Conservation (phyloP, 2,113 vertebrate genomes). For the Lontra canadensis region DNA sequence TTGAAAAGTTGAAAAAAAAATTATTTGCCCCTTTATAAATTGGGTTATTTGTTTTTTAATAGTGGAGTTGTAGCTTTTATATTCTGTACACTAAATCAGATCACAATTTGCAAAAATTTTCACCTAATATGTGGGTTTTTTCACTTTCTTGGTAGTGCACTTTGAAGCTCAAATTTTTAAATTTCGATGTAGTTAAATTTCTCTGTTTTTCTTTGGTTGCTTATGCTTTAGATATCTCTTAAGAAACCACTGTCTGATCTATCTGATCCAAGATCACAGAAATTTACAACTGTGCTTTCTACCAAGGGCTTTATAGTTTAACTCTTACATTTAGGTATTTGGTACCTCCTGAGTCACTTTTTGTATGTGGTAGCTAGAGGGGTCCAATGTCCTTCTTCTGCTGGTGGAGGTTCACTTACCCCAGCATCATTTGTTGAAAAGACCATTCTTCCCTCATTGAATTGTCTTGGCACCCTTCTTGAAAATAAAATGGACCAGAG, state of each 20-base stretch:
- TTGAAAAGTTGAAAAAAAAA: not conserved
- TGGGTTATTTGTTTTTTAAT: not conserved
- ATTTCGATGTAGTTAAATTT: not conserved
- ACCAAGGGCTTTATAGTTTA: not conserved
- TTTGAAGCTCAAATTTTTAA: not conserved
- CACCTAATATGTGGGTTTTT: not conserved
- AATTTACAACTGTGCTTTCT: not conserved
- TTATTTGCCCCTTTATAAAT: not conserved
- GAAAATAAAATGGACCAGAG: not conserved
- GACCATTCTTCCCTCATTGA: not conserved
- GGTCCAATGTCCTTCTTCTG: not conserved
- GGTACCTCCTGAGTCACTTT: not conserved
- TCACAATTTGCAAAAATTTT: not conserved
- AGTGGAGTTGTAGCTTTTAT: not conserved
- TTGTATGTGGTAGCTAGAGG: not conserved
- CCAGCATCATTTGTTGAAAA: not conserved
- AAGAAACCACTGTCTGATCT: not conserved
- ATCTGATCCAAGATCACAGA: not conserved
- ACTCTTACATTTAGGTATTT: not conserved
- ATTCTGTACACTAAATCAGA: not conserved
- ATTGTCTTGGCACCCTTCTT: not conserved
- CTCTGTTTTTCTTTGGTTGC: not conserved
- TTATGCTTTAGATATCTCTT: not conserved
- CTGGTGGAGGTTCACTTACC: not conserved
- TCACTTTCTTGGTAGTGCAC: not conserved